Evolutionary conservation across 2,888 invertebrate species (phyloP).

Genomic region (Microplitis deprimator): DNA sequence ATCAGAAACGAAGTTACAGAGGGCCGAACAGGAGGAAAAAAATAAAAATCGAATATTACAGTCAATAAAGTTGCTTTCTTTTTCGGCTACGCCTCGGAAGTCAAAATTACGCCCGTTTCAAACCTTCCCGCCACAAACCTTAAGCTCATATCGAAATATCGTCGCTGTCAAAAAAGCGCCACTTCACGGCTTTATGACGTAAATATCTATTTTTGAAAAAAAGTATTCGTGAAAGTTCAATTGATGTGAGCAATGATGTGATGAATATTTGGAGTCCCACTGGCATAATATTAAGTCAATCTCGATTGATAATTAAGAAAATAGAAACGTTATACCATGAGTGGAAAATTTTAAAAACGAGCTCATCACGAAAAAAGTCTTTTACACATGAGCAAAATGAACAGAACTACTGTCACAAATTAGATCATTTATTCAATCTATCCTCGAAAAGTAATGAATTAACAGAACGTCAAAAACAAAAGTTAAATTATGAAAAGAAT

Average conservation of each 20-base stretch:
- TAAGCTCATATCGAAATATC: no score
- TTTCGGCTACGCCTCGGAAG: no score
- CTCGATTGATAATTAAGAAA: neutral
- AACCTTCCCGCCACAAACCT: no score
- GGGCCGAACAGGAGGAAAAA: no score
- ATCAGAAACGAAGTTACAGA: no score
- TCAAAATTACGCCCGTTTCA: no score
- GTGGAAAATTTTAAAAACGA: neutral
- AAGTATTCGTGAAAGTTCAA: conserved; percentile 3
- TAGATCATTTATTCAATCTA: neutral
- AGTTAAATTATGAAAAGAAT: neutral
- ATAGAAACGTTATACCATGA: neutral
- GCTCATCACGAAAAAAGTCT: conserved; percentile 3
- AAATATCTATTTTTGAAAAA: neutral
- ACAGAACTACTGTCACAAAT: neutral
- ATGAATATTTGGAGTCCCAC: conserved; percentile 2
- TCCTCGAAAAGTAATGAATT: conserved; percentile 4
- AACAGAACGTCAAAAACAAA: conserved; percentile 2
- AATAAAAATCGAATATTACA: no score
- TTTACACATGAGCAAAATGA: neutral
- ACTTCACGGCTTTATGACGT: neutral
- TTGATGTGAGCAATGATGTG: neutral
- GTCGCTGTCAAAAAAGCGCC: no score
- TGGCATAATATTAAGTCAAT: neutral
- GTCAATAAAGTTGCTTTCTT: no score